A percentile compares a stretch with the other conserved stretches of the same genome.
phyloP scores from a whole-genome alignment of 2,113 vertebrate genomes.

The Caranx ignobilis region DNA sequence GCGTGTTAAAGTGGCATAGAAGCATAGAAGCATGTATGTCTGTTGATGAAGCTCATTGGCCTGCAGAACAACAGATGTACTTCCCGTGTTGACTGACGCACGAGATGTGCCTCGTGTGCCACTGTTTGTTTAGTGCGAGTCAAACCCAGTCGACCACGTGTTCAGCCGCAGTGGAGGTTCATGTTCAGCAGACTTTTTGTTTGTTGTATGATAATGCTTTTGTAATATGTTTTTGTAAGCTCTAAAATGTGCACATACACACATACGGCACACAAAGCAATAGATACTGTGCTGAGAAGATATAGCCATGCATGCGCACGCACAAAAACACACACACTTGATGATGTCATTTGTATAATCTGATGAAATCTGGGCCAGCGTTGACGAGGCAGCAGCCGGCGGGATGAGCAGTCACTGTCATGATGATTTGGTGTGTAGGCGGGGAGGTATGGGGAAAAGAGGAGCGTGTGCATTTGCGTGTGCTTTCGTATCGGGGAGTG shows the following conservation, averaged over 20 bases:
- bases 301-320: constrained; percentile 19
- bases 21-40: constrained; percentile 24
- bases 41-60: constrained; percentile 39
- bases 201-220: constrained; percentile 9
- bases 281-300: constrained; percentile 19
- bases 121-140: constrained; percentile 13
- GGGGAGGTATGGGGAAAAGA: constrained; percentile 51
- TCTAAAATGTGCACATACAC: neutral
- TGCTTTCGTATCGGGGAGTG: constrained; percentile 9
- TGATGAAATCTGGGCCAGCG: constrained; percentile 76
- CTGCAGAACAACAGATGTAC: constrained; percentile 55
- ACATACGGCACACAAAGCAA: neutral
- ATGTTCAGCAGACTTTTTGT: neutral
- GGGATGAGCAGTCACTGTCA: constrained; percentile 79
- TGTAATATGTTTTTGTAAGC: constrained; percentile 15
- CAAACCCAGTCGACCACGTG: constrained; percentile 6
- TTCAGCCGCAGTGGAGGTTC: neutral
- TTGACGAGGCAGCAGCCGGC: constrained; percentile 69
- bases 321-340: constrained; percentile 43
- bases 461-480: constrained; percentile 5
- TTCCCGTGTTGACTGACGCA: constrained; percentile 25
- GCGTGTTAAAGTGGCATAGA: constrained; percentile 37
- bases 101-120: constrained; percentile 17
- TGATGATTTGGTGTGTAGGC: constrained; percentile 66
- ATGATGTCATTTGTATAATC: constrained; percentile 80